Base-by-base conservation (phyloP, 1,140 invertebrate genomes). In the Caenorhabditis remanei region DNA sequence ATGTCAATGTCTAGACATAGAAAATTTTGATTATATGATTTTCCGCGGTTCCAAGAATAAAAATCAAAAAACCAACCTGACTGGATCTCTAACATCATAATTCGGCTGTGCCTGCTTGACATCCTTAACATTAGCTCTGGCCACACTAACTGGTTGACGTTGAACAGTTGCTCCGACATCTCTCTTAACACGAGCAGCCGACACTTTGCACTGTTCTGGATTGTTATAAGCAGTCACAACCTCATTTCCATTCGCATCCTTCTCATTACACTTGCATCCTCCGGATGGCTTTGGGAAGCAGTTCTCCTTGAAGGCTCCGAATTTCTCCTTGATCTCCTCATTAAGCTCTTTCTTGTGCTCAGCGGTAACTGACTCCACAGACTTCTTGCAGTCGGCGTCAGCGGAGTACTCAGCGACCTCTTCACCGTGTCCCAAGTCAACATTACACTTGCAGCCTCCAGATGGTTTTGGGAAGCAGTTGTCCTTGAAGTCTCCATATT, bases 201-300 rank as follows among this genome's bases (percentile, higher is more conserved):
- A 32, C 32, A 32, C 32, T 56, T 87, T 88, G 55, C 88, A 89
- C 40, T 89, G 83, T 7, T 67, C 48, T 40, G 58, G 50, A 55
- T 83, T 67, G 50, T 87, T 83, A 56, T 89, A 89, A 13, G 85
- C 63, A 67, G 82, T 86, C 41, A 83, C 75, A 6, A 87, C 88
- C 48, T 89, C 89, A 61, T 89, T 89, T 75, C 88, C 88, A 50
- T 89, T 61, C 8, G 85, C 85, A 21, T 89, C 89, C 65, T 89
- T 89, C 79, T 89, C 89, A 61, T 87, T 89, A 53, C 89, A 89
- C 50, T 79, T 88, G 86, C 89, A 89, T 43, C 89, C 89, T 48
- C 89, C 89, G 16, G 79, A 85, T 14, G 89, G 89, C 87, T 89
- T 89, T 9, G 89, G 85, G 89, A 90, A 90, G 85, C 89, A 89